Evolutionary conservation across 2,888 invertebrate genomes (phyloP).

Genomic region (Girardia tigrina): DNA sequence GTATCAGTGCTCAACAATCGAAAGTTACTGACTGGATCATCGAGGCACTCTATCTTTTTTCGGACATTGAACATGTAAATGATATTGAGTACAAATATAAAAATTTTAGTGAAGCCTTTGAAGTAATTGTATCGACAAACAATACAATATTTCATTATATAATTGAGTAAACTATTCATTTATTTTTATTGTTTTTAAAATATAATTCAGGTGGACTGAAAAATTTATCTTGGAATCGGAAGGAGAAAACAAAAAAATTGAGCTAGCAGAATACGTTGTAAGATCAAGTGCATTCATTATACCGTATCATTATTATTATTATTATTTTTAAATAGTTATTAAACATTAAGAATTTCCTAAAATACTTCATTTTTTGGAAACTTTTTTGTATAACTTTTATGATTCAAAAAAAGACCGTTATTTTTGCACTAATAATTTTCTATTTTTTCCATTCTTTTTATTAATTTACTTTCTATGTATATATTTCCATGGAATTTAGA

Average conservation of each 20-base stretch:
- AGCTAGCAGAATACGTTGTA: not conserved
- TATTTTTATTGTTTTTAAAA: not conserved
- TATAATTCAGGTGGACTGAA: not conserved
- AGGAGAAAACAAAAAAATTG: not conserved
- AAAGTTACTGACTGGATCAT: not conserved
- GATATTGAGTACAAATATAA: not conserved
- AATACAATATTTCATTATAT: constrained; percentile 3
- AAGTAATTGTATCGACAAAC: not conserved
- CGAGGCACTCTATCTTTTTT: not conserved
- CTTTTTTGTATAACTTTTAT: too few relatives aligned
- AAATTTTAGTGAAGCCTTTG: not conserved
- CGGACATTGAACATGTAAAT: not conserved
- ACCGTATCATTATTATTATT: too few relatives aligned
- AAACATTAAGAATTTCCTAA: too few relatives aligned
- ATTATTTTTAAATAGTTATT: too few relatives aligned
- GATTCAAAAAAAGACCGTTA: too few relatives aligned
- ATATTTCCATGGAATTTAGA: too few relatives aligned
- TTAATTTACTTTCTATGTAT: too few relatives aligned
- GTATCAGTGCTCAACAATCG: not conserved
- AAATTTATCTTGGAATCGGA: not conserved
- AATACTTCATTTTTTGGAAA: too few relatives aligned
- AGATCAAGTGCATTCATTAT: too few relatives aligned
- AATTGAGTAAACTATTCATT: not conserved
- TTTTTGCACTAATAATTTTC: too few relatives aligned
- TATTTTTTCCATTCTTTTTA: too few relatives aligned